These are phyloP conservation scores for Hydraecia micacea DNA, from an alignment of 2,888 invertebrate genomes.

Conservation along the genomic window DNA sequence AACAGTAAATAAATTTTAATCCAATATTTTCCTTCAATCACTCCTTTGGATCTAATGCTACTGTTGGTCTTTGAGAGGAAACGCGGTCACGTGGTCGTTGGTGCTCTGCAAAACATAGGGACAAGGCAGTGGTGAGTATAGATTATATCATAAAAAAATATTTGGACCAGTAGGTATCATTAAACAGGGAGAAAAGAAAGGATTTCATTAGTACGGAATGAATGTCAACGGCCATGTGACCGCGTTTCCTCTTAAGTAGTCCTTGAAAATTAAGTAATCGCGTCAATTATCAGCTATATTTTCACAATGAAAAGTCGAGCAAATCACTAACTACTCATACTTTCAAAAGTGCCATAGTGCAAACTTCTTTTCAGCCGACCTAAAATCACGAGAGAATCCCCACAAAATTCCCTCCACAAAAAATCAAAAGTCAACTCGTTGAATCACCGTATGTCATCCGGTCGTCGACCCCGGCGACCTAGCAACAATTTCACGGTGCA, in stretches of 20 bases:
- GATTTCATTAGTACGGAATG: too few species aligned
- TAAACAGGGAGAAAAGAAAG: too few species aligned
- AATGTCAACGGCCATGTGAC: too few species aligned
- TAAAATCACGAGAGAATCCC: neutral
- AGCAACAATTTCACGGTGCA: conserved; percentile 68
- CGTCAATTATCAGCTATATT: too few species aligned
- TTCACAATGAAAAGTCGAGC: neutral
- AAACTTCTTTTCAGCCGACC: neutral
- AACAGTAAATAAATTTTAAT: neutral
- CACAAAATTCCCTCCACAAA: conserved; percentile 1
- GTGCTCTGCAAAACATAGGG: too few species aligned
- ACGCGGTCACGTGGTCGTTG: too few species aligned
- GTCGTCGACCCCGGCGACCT: conserved; percentile 59
- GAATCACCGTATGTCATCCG: conserved; percentile 48
- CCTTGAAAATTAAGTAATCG: neutral
- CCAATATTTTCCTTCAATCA: neutral
- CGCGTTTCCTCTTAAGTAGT: neutral
- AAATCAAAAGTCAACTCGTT: conserved; percentile 41
- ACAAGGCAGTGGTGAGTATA: too few species aligned
- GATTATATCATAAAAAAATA: too few species aligned
- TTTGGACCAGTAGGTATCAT: too few species aligned
- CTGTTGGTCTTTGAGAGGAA: too few species aligned
- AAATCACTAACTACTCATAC: neutral
- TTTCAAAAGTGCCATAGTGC: neutral
- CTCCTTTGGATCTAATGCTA: too few species aligned